A percentile compares a stretch with the other conserved stretches of the same genome.
phyloP scores from a whole-genome alignment of 2,113 vertebrate species.

The Syngnathoides biaculeatus region DNA sequence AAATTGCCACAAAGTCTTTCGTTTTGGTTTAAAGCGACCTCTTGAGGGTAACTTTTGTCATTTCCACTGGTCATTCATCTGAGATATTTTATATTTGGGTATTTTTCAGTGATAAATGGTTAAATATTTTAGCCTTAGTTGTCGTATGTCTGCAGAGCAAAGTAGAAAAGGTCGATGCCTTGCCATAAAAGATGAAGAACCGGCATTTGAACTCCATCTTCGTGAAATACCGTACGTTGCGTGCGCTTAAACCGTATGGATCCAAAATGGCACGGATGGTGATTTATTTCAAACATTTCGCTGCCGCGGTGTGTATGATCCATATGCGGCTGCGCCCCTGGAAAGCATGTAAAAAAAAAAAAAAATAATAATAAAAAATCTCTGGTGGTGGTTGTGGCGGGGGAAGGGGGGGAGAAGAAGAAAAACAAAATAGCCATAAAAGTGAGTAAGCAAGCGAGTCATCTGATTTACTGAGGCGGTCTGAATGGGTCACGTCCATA shows the following conservation, averaged over 20 bases:
- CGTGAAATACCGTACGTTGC: not conserved
- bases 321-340: not conserved
- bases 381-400: too few relatives aligned
- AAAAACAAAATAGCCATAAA: conserved; percentile 4
- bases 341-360: conserved; percentile 5
- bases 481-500: conserved; percentile 46
- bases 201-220: not conserved
- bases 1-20: too few relatives aligned
- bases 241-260: not conserved
- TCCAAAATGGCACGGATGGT: not conserved
- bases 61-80: too few relatives aligned
- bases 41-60: not conserved
- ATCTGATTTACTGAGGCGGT: conserved; percentile 46
- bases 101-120: too few relatives aligned
- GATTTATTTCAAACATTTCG: not conserved
- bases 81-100: too few relatives aligned
- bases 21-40: not conserved
- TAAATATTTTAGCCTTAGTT: too few relatives aligned
- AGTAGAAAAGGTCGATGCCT: not conserved
- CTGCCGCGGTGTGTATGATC: not conserved
- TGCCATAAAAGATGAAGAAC: not conserved
- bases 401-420: conserved; percentile 18
- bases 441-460: conserved; percentile 38
- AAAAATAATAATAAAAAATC: not conserved
- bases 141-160: too few relatives aligned